Percentiles rank a stretch among this genome's conserved stretches.
These are phyloP conservation scores for Cervus canadensis DNA, from an alignment of 2,113 vertebrate genomes.

Conservation along the genomic window DNA sequence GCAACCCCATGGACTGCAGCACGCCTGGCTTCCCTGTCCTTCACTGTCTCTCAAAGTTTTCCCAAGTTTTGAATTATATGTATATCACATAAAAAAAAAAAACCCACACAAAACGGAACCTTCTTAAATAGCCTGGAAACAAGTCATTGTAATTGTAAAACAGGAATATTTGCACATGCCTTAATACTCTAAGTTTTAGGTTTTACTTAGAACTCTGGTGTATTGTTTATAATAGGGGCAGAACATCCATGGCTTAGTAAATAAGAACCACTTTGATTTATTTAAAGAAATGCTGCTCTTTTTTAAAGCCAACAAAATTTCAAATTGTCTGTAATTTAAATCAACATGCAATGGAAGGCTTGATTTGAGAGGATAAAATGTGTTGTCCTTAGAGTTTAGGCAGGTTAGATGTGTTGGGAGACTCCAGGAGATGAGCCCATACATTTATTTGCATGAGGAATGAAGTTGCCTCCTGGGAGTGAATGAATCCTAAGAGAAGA, in stretches of 20 bases:
- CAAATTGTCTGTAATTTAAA: background rate
- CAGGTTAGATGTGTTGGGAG: background rate
- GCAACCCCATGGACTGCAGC: background rate
- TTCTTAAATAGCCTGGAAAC: background rate
- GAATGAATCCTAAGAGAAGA: background rate
- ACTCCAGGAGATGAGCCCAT: background rate
- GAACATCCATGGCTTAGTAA: background rate
- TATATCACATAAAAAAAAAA: background rate
- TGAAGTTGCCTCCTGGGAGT: background rate
- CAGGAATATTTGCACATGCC: background rate
- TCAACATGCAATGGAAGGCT: background rate
- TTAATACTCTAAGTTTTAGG: background rate
- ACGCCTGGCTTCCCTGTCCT: background rate
- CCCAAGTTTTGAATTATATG: conserved; percentile 14
- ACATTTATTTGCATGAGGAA: background rate
- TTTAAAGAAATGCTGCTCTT: background rate
- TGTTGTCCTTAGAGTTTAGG: background rate
- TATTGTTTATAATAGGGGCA: background rate
- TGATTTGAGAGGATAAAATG: background rate
- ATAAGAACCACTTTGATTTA: conserved; percentile 1
- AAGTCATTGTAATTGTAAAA: background rate
- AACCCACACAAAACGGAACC: background rate
- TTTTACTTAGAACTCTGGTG: conserved; percentile 30
- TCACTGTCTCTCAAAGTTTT: background rate
- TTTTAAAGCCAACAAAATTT: background rate